Conservation (phyloP, 1,140 invertebrate genomes). For the Ceratosolen fusciceps region DNA sequence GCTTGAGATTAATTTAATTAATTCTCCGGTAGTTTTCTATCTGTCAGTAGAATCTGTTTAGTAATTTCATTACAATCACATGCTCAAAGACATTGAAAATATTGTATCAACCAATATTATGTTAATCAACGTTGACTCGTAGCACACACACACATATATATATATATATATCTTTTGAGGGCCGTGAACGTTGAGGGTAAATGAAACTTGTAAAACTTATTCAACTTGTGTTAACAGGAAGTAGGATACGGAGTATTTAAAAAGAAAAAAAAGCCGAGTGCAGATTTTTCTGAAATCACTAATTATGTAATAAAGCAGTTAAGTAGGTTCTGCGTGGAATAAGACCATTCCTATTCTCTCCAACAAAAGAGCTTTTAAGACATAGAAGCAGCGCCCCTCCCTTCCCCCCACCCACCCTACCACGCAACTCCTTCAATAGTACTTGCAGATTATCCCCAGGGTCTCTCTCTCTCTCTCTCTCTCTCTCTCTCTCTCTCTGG, state of each 20-base stretch:
- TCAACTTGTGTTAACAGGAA: neutral
- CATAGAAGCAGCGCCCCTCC: no score
- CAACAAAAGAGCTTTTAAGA: no score
- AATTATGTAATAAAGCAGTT: neutral
- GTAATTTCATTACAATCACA: neutral
- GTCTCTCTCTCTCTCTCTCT: no score
- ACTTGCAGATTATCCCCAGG: neutral
- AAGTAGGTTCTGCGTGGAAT: neutral
- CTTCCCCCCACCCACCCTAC: no score
- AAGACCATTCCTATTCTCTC: neutral
- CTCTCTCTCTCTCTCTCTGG: no score
- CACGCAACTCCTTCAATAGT: no score
- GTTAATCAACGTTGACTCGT: no score
- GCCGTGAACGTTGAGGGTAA: neutral
- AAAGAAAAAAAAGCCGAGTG: neutral
- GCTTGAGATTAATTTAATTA: no score
- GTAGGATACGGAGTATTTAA: no score
- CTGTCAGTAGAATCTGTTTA: neutral
- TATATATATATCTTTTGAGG: no score
- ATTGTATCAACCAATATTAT: neutral
- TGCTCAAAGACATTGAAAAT: neutral
- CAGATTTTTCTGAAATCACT: neutral
- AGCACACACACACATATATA: no score
- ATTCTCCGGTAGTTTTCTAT: no score
- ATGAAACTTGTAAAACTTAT: neutral